These are phyloP conservation scores for Rhinolophus sinicus DNA, from an alignment of 2,113 vertebrate genomes.

Conservation along the genomic window DNA sequence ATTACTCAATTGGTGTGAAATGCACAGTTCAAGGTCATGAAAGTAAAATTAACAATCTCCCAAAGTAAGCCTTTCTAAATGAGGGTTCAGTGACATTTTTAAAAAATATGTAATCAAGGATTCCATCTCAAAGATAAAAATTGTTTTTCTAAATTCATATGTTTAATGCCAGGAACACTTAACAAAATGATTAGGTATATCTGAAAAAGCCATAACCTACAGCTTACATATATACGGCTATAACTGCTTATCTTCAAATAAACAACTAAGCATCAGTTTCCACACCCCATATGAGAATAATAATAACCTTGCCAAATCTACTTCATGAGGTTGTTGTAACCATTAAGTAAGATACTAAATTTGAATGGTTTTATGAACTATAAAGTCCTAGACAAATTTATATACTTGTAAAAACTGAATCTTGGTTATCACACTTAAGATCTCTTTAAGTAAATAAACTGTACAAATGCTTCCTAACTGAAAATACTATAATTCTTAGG, in stretches of 20 bases:
- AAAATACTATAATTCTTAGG: constrained; percentile 9
- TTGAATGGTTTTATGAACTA: neutral
- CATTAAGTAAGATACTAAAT: neutral
- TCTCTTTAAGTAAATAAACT: neutral
- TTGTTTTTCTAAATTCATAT: neutral
- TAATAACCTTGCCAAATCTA: neutral
- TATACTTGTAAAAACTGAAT: neutral
- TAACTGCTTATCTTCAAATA: neutral
- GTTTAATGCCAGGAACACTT: neutral
- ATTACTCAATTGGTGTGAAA: constrained; percentile 64
- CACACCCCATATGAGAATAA: neutral
- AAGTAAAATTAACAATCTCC: constrained; percentile 4
- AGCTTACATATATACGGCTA: neutral
- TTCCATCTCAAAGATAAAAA: neutral
- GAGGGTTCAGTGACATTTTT: neutral
- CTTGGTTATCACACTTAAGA: neutral
- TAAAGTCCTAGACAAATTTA: neutral
- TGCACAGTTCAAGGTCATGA: constrained; percentile 47
- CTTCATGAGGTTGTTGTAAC: too few species aligned
- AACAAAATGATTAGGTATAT: neutral
- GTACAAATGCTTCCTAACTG: neutral
- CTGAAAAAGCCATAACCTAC: neutral
- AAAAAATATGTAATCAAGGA: constrained; percentile 42
- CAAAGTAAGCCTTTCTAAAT: neutral
- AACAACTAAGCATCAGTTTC: neutral